Percentiles rank a stretch among this genome's conserved stretches.
Conservation (phyloP, 2,888 invertebrate genomes). For the Lasiommata megera region DNA sequence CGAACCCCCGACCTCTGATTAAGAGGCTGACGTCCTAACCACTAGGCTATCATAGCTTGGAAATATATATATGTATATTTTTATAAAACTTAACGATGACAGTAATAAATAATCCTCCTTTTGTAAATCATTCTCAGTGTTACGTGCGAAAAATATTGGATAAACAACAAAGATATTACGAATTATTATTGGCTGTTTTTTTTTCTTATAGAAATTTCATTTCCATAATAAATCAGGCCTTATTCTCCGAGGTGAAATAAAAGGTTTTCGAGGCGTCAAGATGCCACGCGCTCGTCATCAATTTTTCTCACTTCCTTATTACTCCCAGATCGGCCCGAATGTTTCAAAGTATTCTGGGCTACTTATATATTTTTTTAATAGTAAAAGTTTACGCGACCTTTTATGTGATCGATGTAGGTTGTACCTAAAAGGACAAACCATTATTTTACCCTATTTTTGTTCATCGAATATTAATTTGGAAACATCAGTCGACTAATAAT, state of each 20-base stretch:
- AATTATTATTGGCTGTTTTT: constrained; percentile 1
- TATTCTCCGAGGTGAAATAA: constrained; percentile 30
- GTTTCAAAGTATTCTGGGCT: constrained; percentile 57
- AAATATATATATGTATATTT: no score
- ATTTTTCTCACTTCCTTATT: constrained; percentile 63
- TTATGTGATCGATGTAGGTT: neutral
- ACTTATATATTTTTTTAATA: constrained; percentile 64
- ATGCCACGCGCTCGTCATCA: constrained; percentile 52
- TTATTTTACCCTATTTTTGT: neutral
- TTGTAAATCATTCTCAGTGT: neutral
- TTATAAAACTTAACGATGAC: no score
- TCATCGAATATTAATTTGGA: neutral
- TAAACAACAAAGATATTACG: constrained; percentile 6
- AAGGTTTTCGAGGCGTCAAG: constrained; percentile 25
- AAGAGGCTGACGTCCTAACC: no score
- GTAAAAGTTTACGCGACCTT: constrained; percentile 61
- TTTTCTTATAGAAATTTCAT: constrained; percentile 10
- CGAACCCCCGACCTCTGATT: no score
- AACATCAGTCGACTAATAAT: neutral
- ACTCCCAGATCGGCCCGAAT: constrained; percentile 49
- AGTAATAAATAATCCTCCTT: neutral
- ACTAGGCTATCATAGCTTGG: no score
- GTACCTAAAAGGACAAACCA: neutral
- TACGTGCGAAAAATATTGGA: constrained; percentile 2
- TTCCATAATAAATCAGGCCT: constrained; percentile 13